Conservation (phyloP, 2,888 invertebrate species). For the Drosophila paucipuncta region DNA sequence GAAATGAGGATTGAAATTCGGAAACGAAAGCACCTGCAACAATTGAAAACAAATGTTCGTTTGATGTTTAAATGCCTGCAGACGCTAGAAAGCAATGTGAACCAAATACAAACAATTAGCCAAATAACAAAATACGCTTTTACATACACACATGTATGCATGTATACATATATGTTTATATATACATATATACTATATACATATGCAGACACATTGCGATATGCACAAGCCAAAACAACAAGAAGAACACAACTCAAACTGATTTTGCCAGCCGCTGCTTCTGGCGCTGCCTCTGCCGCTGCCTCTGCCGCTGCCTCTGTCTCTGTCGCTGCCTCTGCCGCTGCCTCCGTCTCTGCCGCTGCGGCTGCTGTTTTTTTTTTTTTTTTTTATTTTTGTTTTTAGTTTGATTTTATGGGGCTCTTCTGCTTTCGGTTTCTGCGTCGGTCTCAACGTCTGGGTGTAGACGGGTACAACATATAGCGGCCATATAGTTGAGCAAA, state of each 20-base stretch:
- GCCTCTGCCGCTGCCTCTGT: constrained; percentile 11
- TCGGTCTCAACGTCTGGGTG: constrained; percentile 36
- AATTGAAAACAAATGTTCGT: constrained; percentile 21
- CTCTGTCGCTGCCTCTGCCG: constrained; percentile 15
- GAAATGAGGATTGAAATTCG: constrained; percentile 9
- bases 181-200: not conserved
- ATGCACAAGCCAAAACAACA: constrained; percentile 16
- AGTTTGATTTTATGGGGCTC: constrained; percentile 29
- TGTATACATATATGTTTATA: not conserved
- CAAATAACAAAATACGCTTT: constrained; percentile 58
- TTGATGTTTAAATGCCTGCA: constrained; percentile 23
- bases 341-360: constrained; percentile 34
- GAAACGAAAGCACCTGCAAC: constrained; percentile 9
- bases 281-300: constrained; percentile 32
- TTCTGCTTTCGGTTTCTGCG: constrained; percentile 28
- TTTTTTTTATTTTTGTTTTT: constrained; percentile 9
- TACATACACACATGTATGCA: constrained; percentile 16
- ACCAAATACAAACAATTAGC: constrained; percentile 74
- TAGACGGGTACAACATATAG: constrained; percentile 53
- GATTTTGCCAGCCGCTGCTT: constrained; percentile 66
- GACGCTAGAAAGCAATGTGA: constrained; percentile 38
- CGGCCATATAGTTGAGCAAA: constrained; percentile 58
- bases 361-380: not conserved
- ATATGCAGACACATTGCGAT: not conserved
- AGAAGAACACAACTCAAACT: constrained; percentile 44